A percentile compares a stretch with the other conserved stretches of the same genome.
Conservation (phyloP, 2,113 vertebrate genomes). For the Agapornis roseicollis region DNA sequence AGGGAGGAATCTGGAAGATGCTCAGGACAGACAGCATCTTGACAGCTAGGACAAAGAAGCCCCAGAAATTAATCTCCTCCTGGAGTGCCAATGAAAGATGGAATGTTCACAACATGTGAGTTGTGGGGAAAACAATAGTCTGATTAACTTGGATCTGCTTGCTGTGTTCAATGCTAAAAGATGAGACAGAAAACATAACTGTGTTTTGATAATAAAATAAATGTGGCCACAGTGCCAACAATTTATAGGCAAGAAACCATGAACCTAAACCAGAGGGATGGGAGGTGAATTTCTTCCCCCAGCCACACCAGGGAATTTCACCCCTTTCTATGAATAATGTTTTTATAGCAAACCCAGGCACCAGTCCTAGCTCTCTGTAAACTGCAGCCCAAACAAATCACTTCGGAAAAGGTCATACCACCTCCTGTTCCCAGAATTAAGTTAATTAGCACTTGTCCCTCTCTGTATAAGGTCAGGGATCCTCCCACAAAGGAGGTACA, state of each 20-base stretch:
- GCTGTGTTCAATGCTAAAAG: neutral
- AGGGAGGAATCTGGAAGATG: neutral
- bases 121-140: neutral
- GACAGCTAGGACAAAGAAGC: neutral
- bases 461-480: slow-evolving; percentile 15
- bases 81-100: neutral
- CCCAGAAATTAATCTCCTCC: neutral
- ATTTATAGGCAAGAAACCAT: neutral
- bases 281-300: neutral
- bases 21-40: neutral
- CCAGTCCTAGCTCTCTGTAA: slow-evolving; percentile 11
- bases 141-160: neutral
- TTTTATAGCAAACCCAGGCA: slow-evolving; percentile 18
- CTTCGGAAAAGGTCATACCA: slow-evolving; percentile 49
- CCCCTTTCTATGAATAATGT: neutral
- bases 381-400: slow-evolving; percentile 26
- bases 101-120: neutral
- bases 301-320: neutral
- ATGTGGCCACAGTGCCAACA: neutral
- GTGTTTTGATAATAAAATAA: neutral
- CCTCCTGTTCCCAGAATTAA: slow-evolving; percentile 44
- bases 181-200: neutral
- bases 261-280: neutral
- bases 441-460: slow-evolving; percentile 50
- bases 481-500: slow-evolving; percentile 39